Conservation (phyloP, 2,113 vertebrate species). For the Apistogramma diplotaenia region DNA sequence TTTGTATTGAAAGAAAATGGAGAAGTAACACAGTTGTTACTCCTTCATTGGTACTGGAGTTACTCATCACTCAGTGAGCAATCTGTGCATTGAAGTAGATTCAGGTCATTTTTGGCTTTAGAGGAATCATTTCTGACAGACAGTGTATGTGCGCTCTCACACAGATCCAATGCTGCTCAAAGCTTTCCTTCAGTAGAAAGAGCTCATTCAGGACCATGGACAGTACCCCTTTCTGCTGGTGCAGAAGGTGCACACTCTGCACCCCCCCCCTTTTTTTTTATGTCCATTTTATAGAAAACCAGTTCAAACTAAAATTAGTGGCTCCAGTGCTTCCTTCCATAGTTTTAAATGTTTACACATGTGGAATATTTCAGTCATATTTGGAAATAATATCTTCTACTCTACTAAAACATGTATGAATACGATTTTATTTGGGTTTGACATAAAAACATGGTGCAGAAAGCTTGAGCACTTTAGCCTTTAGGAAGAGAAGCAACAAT, state of each 20-base stretch:
- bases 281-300: background rate
- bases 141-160: background rate
- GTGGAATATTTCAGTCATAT: background rate
- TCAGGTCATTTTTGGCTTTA: background rate
- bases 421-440: background rate
- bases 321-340: background rate
- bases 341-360: background rate
- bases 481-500: background rate
- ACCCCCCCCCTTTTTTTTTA: background rate
- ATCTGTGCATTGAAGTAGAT: background rate
- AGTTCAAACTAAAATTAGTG: background rate
- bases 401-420: no score
- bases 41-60: background rate
- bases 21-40: background rate
- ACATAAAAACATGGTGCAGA: background rate
- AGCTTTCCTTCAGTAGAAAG: background rate
- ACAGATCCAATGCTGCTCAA: background rate
- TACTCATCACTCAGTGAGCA: background rate
- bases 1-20: background rate
- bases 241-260: background rate
- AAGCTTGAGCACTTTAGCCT: background rate
- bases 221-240: conserved; percentile 4
- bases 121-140: background rate
- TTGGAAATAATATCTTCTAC: background rate
- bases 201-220: conserved; percentile 58